phyloP scores from a whole-genome alignment of 1,140 invertebrate genomes.

The Zaprionus capensis region DNA sequence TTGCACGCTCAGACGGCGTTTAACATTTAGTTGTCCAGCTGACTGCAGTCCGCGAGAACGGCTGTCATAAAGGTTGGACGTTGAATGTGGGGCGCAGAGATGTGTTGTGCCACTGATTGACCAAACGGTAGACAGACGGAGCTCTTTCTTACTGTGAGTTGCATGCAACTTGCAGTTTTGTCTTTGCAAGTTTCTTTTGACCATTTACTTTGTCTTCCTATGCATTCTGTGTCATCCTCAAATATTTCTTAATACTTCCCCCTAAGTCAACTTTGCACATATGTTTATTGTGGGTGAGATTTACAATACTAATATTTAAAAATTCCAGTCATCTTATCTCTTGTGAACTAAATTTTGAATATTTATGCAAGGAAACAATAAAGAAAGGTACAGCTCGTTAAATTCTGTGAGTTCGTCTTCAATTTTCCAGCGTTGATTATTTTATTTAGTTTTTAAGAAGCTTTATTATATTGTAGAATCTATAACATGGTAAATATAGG shows the following conservation, averaged over 20 bases:
- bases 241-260: no score
- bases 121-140: slow-evolving; percentile 72
- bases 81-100: slow-evolving; percentile 10
- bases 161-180: slow-evolving; percentile 70
- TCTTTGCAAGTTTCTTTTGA: slow-evolving; percentile 70
- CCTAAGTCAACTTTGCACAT: not conserved
- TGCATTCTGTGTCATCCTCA: slow-evolving; percentile 41
- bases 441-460: no score
- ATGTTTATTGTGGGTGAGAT: not conserved
- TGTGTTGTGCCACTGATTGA: slow-evolving; percentile 66
- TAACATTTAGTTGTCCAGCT: slow-evolving; percentile 65
- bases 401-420: no score
- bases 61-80: not conserved
- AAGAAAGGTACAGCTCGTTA: no score
- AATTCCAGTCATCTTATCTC: not conserved
- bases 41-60: slow-evolving; percentile 26
- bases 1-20: slow-evolving; percentile 53
- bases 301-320: not conserved
- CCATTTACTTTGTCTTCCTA: slow-evolving; percentile 68
- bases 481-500: no score
- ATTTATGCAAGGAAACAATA: no score
- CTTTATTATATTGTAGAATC: no score
- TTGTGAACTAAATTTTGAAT: no score
- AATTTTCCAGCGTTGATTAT: no score
- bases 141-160: slow-evolving; percentile 13